Base-by-base conservation (phyloP, 2,888 invertebrate genomes). In the Lapara coniferarum region DNA sequence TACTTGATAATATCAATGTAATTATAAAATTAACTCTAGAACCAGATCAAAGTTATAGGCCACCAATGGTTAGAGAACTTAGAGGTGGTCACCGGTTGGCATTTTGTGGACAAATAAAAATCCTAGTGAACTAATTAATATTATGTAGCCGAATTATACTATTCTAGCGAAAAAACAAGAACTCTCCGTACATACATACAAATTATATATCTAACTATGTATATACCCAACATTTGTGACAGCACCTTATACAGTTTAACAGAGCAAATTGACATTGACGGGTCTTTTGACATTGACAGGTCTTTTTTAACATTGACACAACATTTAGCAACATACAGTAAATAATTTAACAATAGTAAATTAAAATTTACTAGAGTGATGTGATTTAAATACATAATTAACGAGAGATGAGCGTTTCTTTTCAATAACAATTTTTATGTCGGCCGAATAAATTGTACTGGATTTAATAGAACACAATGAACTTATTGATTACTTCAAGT, bases 251-350 rank as follows among this genome's bases (percentile, higher is more conserved):
- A 63, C 12, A 63, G 13, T 25, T 25, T 49, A 19, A 49, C 63
- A 63, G 46, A 16, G 63, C 19, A 49, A 63, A 63, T 63, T 63
- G 49, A 63, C 63, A 59, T 16, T 16, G 59, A 59, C 16, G 44
- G 19, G 59, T 59, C 46, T 59, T 59, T 59, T 46, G 16, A 59
- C 59, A 63, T 63, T 63, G 63, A 63, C 63, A 55, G 37, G 37
- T 37, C 37, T 59, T n/a, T 59, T 59, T 46, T 46, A 10, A 59
- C 59, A 63, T 63, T 63, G 63, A 63, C 63, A 55, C 19, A 55
- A 55, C 55, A 63, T 46, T 19, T 49, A 46, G 13, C 16, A 25
- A 12, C 12, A 19, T 53, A 5, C 7, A 53, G 53, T 16, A 14
- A 52, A 52, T 53, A 53, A n/a, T 53, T 53, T 53, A 6, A 0